phyloP scores from a whole-genome alignment of 2,113 vertebrate genomes.

The Coturnix japonica region DNA sequence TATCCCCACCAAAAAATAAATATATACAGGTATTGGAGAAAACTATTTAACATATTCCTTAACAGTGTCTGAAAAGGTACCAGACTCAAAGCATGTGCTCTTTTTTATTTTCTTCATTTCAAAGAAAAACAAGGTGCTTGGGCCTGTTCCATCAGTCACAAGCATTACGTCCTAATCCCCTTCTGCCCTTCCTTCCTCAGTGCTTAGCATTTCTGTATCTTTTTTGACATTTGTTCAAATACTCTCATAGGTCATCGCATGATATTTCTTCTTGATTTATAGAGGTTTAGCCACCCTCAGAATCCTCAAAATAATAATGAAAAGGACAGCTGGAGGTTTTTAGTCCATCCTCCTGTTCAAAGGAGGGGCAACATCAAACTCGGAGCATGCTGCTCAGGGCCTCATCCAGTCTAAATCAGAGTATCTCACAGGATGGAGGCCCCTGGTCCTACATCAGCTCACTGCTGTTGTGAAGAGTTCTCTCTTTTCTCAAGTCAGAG shows the following conservation, averaged over 20 bases:
- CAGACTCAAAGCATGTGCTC: neutral
- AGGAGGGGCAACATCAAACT: neutral
- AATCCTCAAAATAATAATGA: neutral
- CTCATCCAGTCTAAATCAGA: neutral
- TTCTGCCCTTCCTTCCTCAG: neutral
- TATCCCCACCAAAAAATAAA: fast-evolving
- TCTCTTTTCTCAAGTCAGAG: neutral
- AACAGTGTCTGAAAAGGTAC: no score
- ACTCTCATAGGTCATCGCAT: neutral
- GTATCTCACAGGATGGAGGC: fast-evolving
- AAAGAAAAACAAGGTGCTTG: neutral
- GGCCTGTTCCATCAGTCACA: neutral
- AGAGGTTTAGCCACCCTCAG: neutral
- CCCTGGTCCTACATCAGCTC: neutral
- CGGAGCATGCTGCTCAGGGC: neutral
- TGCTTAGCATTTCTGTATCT: neutral
- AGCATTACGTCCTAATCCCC: neutral
- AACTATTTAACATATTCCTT: neutral
- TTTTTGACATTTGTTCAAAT: neutral
- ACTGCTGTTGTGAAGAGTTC: fast-evolving
- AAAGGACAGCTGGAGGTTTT: neutral
- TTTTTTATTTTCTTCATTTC: neutral
- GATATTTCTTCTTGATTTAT: neutral
- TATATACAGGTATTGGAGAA: neutral
- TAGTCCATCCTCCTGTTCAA: neutral